Evolutionary conservation across 1,140 invertebrate genomes (phyloP), one percentile per base, ranked within the genome.

Genomic region (Pseudobourletiella spinata): DNA sequence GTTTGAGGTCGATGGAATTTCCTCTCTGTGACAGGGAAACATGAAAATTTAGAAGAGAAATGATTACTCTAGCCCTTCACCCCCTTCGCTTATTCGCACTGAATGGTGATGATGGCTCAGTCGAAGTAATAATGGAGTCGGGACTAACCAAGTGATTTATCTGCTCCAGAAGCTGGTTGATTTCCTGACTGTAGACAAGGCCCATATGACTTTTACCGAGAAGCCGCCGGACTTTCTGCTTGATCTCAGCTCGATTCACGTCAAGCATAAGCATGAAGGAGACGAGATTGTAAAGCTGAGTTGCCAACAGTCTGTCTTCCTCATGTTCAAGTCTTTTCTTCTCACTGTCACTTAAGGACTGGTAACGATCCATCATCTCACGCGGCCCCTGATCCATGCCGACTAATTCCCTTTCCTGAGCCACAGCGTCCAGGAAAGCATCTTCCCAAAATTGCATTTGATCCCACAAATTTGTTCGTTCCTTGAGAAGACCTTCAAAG

Each of bases 391-490:
- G 95, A 79, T 99, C 97, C 95, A 99, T 98, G 57, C 97, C 97
- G 64, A 99, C 92, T 81, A 98, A 93, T 74, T 99, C 96, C 55
- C 97, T 80, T 74, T 99, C 97, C 76, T 99, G 95, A 51, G 95
- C 95, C 1, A 99, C 96, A 0, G 95, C 94, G 78, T 99, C 96
- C 25, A 99, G 79, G 74, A 99, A 99, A 0, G 91, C 89, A 76
- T 99, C 95, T 77, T 99, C 96, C 96, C 97, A 99, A 76, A 99
- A 99, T 73, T 98, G 93, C 89, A 98, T 95, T 78, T 98, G 91
- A 75, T 99, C 95, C 95, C 96, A 99, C n/a, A 99, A 75, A 32
- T 84, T 83, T 2, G 88, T 88, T 66, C 93, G 80, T 50, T 87
- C 84, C 73, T 87, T 88, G 22, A 67, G 39, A 14, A 70, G 18